phyloP scores from a whole-genome alignment of 2,113 vertebrate genomes.

The Egretta garzetta region DNA sequence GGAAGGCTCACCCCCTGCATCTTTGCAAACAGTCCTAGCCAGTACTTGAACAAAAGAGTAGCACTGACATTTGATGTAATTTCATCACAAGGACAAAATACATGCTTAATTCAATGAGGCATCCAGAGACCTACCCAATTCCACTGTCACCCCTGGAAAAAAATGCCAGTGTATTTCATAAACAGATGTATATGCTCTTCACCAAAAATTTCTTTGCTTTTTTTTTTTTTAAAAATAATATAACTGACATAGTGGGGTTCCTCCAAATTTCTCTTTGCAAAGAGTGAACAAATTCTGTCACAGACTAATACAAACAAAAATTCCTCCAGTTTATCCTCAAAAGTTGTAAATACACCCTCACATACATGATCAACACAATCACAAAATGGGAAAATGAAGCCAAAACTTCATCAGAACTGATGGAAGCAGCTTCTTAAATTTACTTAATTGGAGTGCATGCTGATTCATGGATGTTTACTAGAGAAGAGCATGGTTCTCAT shows the following conservation, averaged over 20 bases:
- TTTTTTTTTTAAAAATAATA: neutral
- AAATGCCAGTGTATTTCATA: neutral
- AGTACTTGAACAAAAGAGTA: neutral
- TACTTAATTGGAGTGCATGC: neutral
- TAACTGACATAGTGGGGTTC: neutral
- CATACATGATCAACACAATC: neutral
- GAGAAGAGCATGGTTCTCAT: neutral
- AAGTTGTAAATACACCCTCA: neutral
- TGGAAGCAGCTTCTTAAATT: neutral
- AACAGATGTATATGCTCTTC: neutral
- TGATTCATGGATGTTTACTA: neutral
- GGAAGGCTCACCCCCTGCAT: neutral
- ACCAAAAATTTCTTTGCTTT: neutral
- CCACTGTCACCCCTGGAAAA: neutral
- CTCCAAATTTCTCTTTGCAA: neutral
- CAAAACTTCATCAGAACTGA: neutral
- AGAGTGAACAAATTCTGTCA: neutral
- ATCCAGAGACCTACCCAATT: neutral
- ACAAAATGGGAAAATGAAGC: neutral
- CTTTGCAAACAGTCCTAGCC: neutral
- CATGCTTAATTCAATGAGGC: neutral
- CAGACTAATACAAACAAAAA: neutral
- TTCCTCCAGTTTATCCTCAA: neutral
- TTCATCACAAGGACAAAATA: neutral
- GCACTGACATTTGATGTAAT: neutral